Evolutionary conservation across 2,113 vertebrate species (phyloP), one percentile per base, ranked within the genome.

Genomic region (Egretta garzetta): DNA sequence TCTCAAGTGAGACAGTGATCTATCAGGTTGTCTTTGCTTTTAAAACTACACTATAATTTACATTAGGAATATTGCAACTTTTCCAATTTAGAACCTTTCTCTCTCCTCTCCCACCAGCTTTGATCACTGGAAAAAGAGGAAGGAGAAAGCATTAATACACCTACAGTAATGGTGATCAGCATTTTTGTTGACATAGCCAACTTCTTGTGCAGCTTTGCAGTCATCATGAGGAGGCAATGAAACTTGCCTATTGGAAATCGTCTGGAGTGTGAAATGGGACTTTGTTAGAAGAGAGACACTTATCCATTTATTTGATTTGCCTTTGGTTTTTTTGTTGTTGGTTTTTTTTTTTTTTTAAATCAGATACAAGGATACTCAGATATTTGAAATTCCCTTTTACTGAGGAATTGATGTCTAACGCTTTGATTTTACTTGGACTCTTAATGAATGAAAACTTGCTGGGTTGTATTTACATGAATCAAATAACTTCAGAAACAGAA

Each of bases 371-470:
- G 13, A 43, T 74, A 82, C 23, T 14, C 77, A 90, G 52, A 70
- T 91, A 89, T 71, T 80, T 95, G 80, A 94, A 88, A 87, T 77
- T 2, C 35, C 8, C 24, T 96, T 95, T 95, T 93, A 80, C 52
- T 77, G 62, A 95, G 62, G 39, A 94, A 95, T 75, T 95, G 52
- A 86, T 90, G 67, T 93, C 60, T 85, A 88, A 58, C 41, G 45
- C 84, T 97, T 95, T 95, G 92, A 96, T 97, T 92, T 95, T 92
- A 23, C 75, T 92, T 82, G 64, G 35, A 20, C 50, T 79, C 4
- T 62, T 55, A 77, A 15, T 91, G 70, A 95, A 94, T 50, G 43
- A 92, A 86, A 94, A 68, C 72, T 93, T 14, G 1, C 17, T 15
- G 19, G 21, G 45, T 80, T 92, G 17, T 80, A 55, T 87, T 82